These are phyloP conservation scores for Nettapus auritus DNA, from an alignment of 2,113 vertebrate genomes.

Conservation along the genomic window DNA sequence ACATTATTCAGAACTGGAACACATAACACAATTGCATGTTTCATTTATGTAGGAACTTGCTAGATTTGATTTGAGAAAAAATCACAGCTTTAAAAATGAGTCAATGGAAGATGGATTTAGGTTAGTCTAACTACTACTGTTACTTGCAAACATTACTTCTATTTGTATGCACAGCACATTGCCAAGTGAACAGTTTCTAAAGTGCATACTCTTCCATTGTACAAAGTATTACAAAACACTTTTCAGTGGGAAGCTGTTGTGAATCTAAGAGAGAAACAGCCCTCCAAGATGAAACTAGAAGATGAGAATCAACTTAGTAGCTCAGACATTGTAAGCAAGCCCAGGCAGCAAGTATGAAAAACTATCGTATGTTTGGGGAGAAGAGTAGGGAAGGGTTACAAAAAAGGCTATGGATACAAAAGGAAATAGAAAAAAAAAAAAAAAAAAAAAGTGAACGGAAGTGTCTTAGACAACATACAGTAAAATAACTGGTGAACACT, in stretches of 20 bases:
- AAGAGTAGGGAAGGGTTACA: background rate
- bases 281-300: background rate
- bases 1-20: background rate
- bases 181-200: background rate
- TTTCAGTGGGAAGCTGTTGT: background rate
- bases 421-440: background rate
- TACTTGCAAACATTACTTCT: background rate
- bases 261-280: background rate
- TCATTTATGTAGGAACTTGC: background rate
- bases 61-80: background rate
- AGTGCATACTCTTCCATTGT: background rate
- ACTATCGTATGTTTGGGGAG: background rate
- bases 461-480: fast-evolving
- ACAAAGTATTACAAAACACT: background rate
- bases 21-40: background rate
- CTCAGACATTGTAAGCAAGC: background rate
- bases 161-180: background rate
- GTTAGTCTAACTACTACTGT: background rate
- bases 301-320: background rate
- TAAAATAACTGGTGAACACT: background rate
- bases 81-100: background rate
- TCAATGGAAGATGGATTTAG: background rate
- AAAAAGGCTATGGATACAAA: background rate
- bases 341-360: background rate
- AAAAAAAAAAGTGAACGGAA: background rate